Base-by-base conservation (phyloP, 92 coral and sea anemone species). In the Siderastrea siderea region DNA sequence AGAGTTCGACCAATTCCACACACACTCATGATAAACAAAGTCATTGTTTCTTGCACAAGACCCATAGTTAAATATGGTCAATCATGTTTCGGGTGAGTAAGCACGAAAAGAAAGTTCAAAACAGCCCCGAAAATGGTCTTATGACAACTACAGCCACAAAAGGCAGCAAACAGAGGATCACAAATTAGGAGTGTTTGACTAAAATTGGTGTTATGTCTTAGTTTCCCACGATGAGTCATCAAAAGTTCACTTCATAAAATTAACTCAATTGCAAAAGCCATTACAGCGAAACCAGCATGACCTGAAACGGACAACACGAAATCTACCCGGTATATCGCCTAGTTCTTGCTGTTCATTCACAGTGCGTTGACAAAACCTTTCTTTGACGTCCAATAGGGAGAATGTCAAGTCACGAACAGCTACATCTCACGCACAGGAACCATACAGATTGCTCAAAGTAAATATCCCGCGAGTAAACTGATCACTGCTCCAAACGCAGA, bases 401-500 rank as follows among this genome's bases (percentile, higher is more conserved):
- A 69, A 62, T 44, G 45, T n/a, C 38, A 61, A 77, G 84, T 91
- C 92, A 91, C 94, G 86, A 84, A 79, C 60, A 72, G 38, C 7
- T 16, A 69, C 3, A 87, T 68, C 77, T 91, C 88, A 83, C 91
- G 79, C 72, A 63, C 86, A 70, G 69, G 75, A 82, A 78, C 64
- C 64, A 71, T 59, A 46, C 57, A 6, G 26, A 90, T 73, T 54
- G 54, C 77, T 45, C 45, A 90, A 84, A 85, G 86, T 51, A 90
- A 85, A 90, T 64, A 89, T 49, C 62, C 47, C 85, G 83, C 74
- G 81, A 48, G 85, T 89, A 79, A 79, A 79, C 78, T 84, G 82
- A 90, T 84, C 81, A 64, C 84, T 84, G 55, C 80, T 52, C 86
- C 84, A 62, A 90, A 61, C 80, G 74, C 54, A 86, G 93, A 94